Conservation (phyloP, 2,797 vertebrate species). For the Thripadectes ignobilis region DNA sequence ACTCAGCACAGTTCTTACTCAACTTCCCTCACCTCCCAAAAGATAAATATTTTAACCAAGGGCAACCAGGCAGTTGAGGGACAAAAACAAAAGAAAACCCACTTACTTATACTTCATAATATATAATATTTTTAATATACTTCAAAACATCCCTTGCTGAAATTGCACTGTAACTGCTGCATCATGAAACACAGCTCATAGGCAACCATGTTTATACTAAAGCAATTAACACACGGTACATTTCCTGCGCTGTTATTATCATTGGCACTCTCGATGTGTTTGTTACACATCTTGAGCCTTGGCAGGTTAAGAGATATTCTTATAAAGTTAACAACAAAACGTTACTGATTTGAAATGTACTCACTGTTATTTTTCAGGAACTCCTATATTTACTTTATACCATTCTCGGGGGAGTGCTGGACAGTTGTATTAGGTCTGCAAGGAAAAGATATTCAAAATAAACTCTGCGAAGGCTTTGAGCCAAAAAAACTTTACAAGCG, state of each 20-base stretch:
- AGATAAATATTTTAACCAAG: neutral
- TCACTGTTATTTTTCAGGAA: conserved; percentile 51
- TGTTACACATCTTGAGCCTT: neutral
- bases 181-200: neutral
- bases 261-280: neutral
- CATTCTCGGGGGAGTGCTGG: neutral
- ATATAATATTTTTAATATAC: neutral
- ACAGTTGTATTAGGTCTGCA: conserved; percentile 8
- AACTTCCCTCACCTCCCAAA: neutral
- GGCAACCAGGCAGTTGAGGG: neutral
- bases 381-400: conserved; percentile 28
- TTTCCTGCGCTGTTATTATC: conserved; percentile 32
- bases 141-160: neutral
- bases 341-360: neutral
- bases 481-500: neutral
- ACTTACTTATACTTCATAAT: neutral
- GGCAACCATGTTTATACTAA: conserved; percentile 31
- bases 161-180: neutral
- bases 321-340: neutral
- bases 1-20: neutral
- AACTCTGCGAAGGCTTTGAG: neutral
- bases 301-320: neutral
- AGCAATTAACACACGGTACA: conserved; percentile 40
- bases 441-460: conserved; percentile 37
- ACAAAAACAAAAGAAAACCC: neutral